Percentiles rank a stretch among this genome's conserved stretches.
These are phyloP conservation scores for Poeciliopsis retropinna DNA, from an alignment of 2,113 vertebrate genomes.

Conservation along the genomic window DNA sequence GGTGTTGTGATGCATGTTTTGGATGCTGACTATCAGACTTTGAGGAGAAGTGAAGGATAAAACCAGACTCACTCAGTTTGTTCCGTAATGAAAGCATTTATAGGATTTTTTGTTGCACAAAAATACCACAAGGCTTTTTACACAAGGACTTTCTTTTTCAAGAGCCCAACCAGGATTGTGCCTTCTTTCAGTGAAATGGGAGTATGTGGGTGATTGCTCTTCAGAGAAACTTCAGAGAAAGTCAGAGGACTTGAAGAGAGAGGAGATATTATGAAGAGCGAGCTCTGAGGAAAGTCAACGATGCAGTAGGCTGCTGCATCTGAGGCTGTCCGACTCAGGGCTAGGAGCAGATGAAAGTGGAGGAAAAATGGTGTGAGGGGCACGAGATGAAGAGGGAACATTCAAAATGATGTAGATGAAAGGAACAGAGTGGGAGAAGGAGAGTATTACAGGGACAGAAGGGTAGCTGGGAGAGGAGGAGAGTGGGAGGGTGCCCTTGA, in stretches of 20 bases:
- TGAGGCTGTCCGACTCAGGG: constrained; percentile 1
- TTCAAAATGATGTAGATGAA: constrained; percentile 47
- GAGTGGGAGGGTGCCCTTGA: constrained; percentile 35
- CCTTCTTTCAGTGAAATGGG: background rate
- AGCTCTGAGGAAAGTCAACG: constrained; percentile 33
- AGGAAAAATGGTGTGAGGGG: constrained; percentile 21
- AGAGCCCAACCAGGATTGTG: background rate
- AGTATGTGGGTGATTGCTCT: constrained; percentile 25
- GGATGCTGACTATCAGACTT: background rate
- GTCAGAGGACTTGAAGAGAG: constrained; percentile 6
- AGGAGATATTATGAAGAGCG: constrained; percentile 9
- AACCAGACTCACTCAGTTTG: background rate
- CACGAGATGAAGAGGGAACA: constrained; percentile 32
- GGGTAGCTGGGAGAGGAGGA: background rate
- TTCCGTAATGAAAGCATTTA: background rate
- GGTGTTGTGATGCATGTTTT: background rate
- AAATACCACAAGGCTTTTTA: constrained; percentile 12
- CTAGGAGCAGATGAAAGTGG: constrained; percentile 48
- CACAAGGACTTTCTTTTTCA: constrained; percentile 12
- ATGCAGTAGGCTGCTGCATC: constrained; percentile 17
- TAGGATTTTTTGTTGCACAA: background rate
- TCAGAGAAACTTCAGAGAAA: constrained; percentile 19
- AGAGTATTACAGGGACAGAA: background rate
- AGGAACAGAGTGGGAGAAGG: constrained; percentile 11
- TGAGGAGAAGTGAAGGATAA: background rate